These are phyloP conservation scores for Globodera rostochiensis DNA, from an alignment of 1,140 invertebrate genomes.

Conservation along the genomic window DNA sequence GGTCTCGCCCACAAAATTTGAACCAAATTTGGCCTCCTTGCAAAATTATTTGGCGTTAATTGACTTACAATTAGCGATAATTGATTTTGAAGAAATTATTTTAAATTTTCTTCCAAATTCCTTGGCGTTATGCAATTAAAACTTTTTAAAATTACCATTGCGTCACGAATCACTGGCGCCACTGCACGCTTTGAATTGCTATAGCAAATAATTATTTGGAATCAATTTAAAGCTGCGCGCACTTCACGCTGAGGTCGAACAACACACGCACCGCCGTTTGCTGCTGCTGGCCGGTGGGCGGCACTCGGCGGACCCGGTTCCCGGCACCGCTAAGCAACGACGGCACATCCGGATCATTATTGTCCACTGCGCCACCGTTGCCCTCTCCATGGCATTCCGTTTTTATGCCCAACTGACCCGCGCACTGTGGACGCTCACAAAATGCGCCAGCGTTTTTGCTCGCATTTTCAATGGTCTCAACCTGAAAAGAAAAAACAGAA, in stretches of 20 bases:
- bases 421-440: slow-evolving; percentile 22
- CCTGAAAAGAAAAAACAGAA: background rate
- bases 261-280: background rate
- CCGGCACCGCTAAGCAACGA: background rate
- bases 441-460: slow-evolving; percentile 21
- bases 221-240: background rate
- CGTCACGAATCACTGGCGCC: slow-evolving; percentile 1
- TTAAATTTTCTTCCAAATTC: background rate
- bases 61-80: too few relatives aligned
- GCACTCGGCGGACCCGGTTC: background rate
- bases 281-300: background rate
- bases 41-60: too few relatives aligned
- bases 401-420: slow-evolving; percentile 21
- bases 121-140: background rate
- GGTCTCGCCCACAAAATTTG: slow-evolving; percentile 8
- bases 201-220: background rate
- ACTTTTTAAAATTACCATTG: background rate
- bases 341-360: background rate
- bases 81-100: background rate
- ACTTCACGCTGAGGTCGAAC: slow-evolving; percentile 12
- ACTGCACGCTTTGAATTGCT: slow-evolving; percentile 3
- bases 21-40: background rate
- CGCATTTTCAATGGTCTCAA: background rate
- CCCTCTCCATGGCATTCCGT: slow-evolving; percentile 11
- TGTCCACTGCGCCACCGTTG: background rate